Evolutionary conservation across 2,888 invertebrate species (phyloP).

Genomic region (Xestia sexstrigata): DNA sequence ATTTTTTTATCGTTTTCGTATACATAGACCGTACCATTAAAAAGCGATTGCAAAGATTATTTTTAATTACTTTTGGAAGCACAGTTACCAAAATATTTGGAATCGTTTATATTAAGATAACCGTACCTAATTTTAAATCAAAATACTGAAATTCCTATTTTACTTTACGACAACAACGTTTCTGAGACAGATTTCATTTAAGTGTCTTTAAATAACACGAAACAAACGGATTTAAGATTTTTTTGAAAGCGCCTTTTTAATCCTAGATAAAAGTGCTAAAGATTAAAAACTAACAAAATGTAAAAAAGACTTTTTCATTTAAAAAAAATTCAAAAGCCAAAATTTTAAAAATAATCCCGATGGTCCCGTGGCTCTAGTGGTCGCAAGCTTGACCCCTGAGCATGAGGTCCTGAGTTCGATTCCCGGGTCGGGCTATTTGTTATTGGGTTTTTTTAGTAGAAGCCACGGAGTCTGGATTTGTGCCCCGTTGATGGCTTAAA

Average conservation of each 20-base stretch:
- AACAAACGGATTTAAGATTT: neutral
- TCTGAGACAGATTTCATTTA: conserved; percentile 10
- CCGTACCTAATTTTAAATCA: neutral
- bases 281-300: conserved; percentile 1
- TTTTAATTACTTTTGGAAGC: neutral
- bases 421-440: too few relatives aligned
- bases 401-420: too few relatives aligned
- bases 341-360: neutral
- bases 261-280: conserved; percentile 7
- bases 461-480: too few relatives aligned
- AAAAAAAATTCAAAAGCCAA: neutral
- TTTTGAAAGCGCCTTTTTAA: neutral
- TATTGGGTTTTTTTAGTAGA: too few relatives aligned
- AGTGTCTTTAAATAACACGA: neutral
- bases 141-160: conserved; percentile 10
- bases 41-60: neutral
- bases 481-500: too few relatives aligned
- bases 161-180: conserved; percentile 14
- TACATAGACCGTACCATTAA: neutral
- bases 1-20: neutral
- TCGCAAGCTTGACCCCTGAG: too few relatives aligned
- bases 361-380: too few relatives aligned
- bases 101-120: neutral
- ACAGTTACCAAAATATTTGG: neutral
- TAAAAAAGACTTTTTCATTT: neutral